Conservation (phyloP, 2,113 vertebrate genomes). For the Leptodactylus fuscus region DNA sequence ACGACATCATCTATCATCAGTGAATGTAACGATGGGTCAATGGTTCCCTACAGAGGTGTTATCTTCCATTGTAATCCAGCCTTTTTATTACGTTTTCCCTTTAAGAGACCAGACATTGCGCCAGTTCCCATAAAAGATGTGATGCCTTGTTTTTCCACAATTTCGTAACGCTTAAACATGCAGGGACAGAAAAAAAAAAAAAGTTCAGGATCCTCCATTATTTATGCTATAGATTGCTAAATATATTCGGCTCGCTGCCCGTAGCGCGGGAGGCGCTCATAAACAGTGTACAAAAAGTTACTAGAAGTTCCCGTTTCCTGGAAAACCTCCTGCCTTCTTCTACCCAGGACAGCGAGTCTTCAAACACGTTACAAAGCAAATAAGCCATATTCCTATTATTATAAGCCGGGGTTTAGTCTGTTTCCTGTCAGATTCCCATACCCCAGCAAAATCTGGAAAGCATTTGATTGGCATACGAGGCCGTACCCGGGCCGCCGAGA, state of each 20-base stretch:
- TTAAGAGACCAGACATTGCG: neutral
- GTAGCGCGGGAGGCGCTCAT: neutral
- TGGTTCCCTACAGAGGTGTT: too few relatives aligned
- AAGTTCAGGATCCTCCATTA: neutral
- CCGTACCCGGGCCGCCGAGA: constrained; percentile 68
- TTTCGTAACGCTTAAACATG: neutral
- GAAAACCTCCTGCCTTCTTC: neutral
- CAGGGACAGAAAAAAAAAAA: neutral
- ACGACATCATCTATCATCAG: too few relatives aligned
- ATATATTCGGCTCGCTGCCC: neutral
- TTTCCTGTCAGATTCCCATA: constrained; percentile 64
- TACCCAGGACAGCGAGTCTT: neutral
- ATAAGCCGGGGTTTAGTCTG: constrained; percentile 33
- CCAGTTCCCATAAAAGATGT: neutral
- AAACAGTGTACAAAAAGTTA: neutral
- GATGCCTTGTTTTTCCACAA: neutral
- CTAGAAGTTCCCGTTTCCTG: neutral
- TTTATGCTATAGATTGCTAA: neutral
- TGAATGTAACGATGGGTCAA: too few relatives aligned
- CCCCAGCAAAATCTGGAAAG: constrained; percentile 64
- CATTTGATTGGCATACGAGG: constrained; percentile 67
- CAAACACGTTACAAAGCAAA: neutral
- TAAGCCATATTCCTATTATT: neutral
- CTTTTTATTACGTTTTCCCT: too few relatives aligned
- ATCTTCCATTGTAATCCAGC: too few relatives aligned